Evolutionary conservation across 2,797 vertebrate species (phyloP), one percentile per base, ranked within the genome.

Genomic region (Rhinogobio ventralis): DNA sequence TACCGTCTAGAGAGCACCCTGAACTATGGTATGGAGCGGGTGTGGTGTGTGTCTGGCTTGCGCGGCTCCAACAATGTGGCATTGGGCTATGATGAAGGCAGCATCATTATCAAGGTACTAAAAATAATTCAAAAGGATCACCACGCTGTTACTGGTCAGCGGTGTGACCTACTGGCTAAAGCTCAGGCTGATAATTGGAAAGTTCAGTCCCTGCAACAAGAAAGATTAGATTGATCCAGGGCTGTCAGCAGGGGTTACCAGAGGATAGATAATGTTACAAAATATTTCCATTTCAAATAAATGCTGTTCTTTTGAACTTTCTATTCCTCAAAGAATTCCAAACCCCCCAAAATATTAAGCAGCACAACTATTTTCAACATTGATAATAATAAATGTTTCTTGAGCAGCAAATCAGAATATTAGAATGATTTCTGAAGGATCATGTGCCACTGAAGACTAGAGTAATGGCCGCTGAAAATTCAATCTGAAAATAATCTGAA

Each of bases 11-110:
- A 99, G 88, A 99, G 97, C 90, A 99, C 98, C 0, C 92, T 99
- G 83, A 99, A 99, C 92, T 99, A 99, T 0, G 98, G 98, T 84
- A 99, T 99, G 98, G 98, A 99, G 92, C 93, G 98, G 1, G 98
- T 99, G 68, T 99, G 98, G 98, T 99, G 98, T 80, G 98, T 99
- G 88, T 97, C 96, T 13, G 97, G 97, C 86, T 94, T 99, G 4
- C 94, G 98, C 51, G 97, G 98, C 49, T 99, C 98, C 92, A 99
- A 99, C 92, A 99, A 97, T 4, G 97, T 99, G 25, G 98, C 98
- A 0, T 89, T 99, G 85, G 98, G 98, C 1, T 99, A 99, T 33
- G 98, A 99, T 33, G 98, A 99, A 93, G 98, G 98, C 88, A 99
- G 98, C 95, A 99, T 99, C 85, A 99, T 99, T 87, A 97, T 99